Evolutionary conservation across 1,140 invertebrate genomes (phyloP).

Genomic region (Aphaenogaster rudis): DNA sequence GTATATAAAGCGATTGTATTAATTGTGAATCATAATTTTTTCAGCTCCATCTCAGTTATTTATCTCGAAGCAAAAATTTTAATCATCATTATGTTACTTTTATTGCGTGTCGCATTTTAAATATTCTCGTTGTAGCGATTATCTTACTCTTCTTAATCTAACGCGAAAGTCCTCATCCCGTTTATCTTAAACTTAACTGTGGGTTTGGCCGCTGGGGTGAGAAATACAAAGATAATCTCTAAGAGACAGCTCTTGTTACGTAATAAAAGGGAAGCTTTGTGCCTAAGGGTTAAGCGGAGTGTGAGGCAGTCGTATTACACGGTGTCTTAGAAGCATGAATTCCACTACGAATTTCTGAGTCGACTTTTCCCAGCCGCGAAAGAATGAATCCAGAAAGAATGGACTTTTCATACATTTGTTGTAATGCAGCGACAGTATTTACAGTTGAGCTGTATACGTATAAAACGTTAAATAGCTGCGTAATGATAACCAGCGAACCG

Average conservation of each 20-base stretch:
- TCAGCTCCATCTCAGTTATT: neutral
- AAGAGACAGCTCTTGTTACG: slow-evolving; percentile 52
- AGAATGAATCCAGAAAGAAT: slow-evolving; percentile 1
- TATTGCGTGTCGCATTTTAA: neutral
- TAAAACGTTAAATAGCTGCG: slow-evolving; percentile 45
- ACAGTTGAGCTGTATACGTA: slow-evolving; percentile 30
- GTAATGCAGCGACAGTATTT: slow-evolving; percentile 34
- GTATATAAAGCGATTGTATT: neutral
- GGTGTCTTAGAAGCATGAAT: slow-evolving; percentile 27
- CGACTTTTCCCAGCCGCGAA: slow-evolving; percentile 31
- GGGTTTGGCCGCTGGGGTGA: slow-evolving; percentile 47
- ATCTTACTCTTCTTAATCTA: slow-evolving; percentile 42
- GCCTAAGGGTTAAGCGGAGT: slow-evolving; percentile 56
- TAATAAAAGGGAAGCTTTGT: slow-evolving; percentile 56
- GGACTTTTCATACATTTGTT: slow-evolving; percentile 44
- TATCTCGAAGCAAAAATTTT: neutral
- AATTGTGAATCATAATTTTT: neutral
- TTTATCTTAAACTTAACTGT: slow-evolving; percentile 35
- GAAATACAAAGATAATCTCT: slow-evolving; percentile 48
- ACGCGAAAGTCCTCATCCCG: slow-evolving; percentile 2
- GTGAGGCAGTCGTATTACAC: slow-evolving; percentile 35
- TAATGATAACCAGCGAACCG: slow-evolving; percentile 42
- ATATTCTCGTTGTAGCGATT: neutral
- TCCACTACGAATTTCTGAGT: slow-evolving; percentile 36
- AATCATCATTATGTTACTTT: neutral